Base-by-base conservation (phyloP, 2,888 invertebrate species). In the Pachliopta kotzebuea region DNA sequence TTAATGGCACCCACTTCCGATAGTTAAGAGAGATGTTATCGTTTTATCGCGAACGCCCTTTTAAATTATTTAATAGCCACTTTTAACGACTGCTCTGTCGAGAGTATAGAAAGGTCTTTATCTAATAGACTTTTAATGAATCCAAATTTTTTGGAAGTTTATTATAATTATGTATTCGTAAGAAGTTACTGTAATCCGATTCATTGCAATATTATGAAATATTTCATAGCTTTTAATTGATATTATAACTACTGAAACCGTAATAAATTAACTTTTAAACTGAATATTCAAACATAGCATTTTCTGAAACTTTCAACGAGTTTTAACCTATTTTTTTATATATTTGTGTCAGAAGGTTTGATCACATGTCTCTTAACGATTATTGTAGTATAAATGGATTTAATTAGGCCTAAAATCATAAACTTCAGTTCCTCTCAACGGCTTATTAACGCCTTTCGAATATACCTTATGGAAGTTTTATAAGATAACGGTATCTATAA, bases 1-100 rank as follows among this genome's bases (percentile, higher is more conserved):
- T 66, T 66, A 68, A 68, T 64, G 61, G 65, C 61, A 65, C 63
- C 69, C 71, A 71, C 70, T 71, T 72, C 72, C 71, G 67, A 73
- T 69, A 68, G 65, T 68, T 71, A 45, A 71, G 70, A 70, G 71
- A 69, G 72, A 70, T 71, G 63, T 73, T 69, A 76, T 69, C 70
- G 72, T 73, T 71, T 73, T 65, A 65, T 65, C 52, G 21, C 59
- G 53, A 58, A 54, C 31, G 57, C 31, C 49, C 50, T 62, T 65
- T 68, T 68, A 60, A 52, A 65, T 68, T 58, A 59, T 58, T 68
- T 63, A 62, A 62, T 58, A 45, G 65, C 52, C 68, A 64, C 65
- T 63, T 65, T 67, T 68, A 66, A 68, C 62, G 53, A 58, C 49
- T 58, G 59, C 52, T 59, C 56, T 20, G 45, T 37, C 42, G 56